Percentiles rank a stretch among this genome's conserved stretches.
These are phyloP conservation scores for Limnothrissa miodon DNA, from an alignment of 2,113 vertebrate genomes.

Conservation along the genomic window DNA sequence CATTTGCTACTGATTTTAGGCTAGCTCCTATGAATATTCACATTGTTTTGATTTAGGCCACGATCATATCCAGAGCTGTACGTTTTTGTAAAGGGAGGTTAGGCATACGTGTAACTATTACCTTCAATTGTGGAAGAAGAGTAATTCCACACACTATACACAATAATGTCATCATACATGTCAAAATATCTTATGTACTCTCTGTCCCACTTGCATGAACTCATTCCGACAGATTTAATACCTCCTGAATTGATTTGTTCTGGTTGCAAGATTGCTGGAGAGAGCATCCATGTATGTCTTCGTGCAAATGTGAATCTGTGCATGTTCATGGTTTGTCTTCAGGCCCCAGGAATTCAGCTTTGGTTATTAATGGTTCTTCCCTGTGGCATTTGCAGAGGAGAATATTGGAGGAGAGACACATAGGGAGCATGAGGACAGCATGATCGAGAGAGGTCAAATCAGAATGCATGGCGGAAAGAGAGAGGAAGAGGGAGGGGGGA, in stretches of 20 bases:
- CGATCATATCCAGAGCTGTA: neutral
- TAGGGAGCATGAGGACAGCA: neutral
- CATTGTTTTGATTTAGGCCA: neutral
- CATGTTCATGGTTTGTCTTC: conserved; percentile 29
- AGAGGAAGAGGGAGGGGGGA: conserved; percentile 6
- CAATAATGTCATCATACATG: neutral
- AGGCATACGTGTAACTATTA: neutral
- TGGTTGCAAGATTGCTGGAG: neutral
- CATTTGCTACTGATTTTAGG: no score
- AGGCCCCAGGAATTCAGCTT: conserved; percentile 46
- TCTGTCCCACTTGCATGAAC: neutral
- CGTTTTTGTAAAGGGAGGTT: neutral
- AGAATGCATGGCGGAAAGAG: conserved; percentile 1
- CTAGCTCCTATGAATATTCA: neutral
- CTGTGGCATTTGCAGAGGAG: conserved; percentile 38
- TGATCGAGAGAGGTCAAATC: conserved; percentile 8
- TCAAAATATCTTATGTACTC: no score
- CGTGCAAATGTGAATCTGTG: neutral
- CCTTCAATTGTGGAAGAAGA: neutral
- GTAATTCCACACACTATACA: neutral
- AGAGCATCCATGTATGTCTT: neutral
- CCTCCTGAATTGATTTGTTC: neutral
- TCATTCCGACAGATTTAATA: neutral
- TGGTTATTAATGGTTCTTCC: conserved; percentile 51
- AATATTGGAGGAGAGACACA: conserved; percentile 41